Evolutionary conservation across 2,113 vertebrate genomes (phyloP).

Genomic region (Megaceryle torquata): DNA sequence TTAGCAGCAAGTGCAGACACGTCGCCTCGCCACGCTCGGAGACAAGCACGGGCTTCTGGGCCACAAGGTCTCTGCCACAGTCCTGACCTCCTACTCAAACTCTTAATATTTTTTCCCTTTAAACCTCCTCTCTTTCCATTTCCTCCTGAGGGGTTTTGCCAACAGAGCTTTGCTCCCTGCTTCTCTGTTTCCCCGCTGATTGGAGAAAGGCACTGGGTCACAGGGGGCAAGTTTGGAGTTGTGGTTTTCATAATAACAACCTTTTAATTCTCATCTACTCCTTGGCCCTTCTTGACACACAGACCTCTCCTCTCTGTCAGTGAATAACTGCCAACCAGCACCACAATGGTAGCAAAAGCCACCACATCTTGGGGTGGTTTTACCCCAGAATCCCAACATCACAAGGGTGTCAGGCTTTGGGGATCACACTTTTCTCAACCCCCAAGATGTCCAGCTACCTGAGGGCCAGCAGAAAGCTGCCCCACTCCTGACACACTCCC

Average conservation of each 20-base stretch:
- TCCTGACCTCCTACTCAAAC: neutral
- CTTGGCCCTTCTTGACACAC: neutral
- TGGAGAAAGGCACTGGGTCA: neutral
- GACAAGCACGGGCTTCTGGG: neutral
- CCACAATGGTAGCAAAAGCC: neutral
- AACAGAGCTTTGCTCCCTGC: neutral
- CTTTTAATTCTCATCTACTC: neutral
- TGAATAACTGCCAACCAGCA: neutral
- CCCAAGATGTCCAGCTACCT: neutral
- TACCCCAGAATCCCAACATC: neutral
- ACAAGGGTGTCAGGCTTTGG: neutral
- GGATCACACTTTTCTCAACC: neutral
- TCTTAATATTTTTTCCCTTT: neutral
- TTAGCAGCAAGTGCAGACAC: neutral
- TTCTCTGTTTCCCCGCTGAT: neutral
- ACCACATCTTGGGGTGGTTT: fast-evolving
- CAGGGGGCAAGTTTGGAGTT: fast-evolving
- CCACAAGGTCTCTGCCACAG: neutral
- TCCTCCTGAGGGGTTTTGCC: neutral
- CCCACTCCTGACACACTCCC: neutral
- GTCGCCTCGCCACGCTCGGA: neutral
- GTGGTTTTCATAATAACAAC: neutral
- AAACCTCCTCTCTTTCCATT: neutral
- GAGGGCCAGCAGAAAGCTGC: neutral
- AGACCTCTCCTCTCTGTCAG: neutral